These are phyloP conservation scores for Dioctria rufipes DNA, from an alignment of 2,888 invertebrate species.

Conservation along the genomic window DNA sequence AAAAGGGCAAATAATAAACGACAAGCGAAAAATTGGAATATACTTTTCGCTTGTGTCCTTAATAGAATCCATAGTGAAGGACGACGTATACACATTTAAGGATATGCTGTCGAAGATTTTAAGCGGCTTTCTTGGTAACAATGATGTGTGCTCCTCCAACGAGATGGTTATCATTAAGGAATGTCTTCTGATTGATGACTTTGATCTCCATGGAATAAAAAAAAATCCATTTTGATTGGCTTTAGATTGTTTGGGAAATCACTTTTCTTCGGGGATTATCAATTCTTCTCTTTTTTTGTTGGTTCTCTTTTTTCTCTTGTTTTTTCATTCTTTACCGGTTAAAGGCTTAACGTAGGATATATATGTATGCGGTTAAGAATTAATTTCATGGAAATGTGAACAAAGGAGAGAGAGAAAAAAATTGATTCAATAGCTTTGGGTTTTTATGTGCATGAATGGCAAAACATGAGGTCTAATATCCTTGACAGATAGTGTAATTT, in stretches of 20 bases:
- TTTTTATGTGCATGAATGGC: too few relatives aligned
- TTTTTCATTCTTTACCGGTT: too few relatives aligned
- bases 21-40: conserved; percentile 39
- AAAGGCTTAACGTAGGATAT: too few relatives aligned
- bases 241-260: conserved; percentile 8
- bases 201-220: background rate
- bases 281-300: background rate
- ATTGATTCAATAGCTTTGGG: too few relatives aligned
- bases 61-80: conserved; percentile 6
- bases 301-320: background rate
- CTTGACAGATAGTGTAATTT: too few relatives aligned
- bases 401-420: too few relatives aligned
- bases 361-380: too few relatives aligned
- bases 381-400: too few relatives aligned
- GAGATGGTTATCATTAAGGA: conserved; percentile 16
- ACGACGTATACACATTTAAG: background rate
- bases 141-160: background rate
- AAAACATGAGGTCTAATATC: too few relatives aligned
- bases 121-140: background rate
- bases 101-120: background rate
- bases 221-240: conserved; percentile 17
- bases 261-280: background rate
- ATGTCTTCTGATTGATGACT: conserved; percentile 33
- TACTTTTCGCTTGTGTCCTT: background rate
- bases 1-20: conserved; percentile 41